Evolutionary conservation across 1,140 invertebrate species (phyloP).

Genomic region (Pissodes strobi): DNA sequence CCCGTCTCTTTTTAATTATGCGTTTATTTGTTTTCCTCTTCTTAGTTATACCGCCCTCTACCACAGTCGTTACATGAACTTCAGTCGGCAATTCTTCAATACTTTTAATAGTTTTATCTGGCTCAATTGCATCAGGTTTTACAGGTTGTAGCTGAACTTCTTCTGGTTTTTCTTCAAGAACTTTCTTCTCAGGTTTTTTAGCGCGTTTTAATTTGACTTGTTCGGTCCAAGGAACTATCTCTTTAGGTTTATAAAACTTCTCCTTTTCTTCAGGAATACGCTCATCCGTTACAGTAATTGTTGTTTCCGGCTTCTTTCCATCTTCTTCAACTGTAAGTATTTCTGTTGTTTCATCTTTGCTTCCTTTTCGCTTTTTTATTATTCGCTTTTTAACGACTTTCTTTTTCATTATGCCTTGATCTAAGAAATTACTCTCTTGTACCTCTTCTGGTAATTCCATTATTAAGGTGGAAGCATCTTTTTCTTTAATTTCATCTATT

Average conservation of each 20-base stretch:
- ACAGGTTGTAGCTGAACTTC: slow-evolving; percentile 51
- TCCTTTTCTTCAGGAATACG: slow-evolving; percentile 50
- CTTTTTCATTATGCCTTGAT: slow-evolving; percentile 42
- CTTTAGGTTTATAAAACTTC: slow-evolving; percentile 42
- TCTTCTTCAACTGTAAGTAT: slow-evolving; percentile 52
- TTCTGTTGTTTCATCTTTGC: slow-evolving; percentile 48
- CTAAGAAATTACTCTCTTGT: slow-evolving; percentile 44
- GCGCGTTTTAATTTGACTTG: slow-evolving; percentile 47
- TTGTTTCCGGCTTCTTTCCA: slow-evolving; percentile 48
- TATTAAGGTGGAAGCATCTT: slow-evolving; percentile 19
- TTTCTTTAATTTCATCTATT: slow-evolving; percentile 14
- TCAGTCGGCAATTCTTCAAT: slow-evolving; percentile 47
- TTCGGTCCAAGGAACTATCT: slow-evolving; percentile 43
- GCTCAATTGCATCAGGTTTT: slow-evolving; percentile 45
- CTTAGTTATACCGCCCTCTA: slow-evolving; percentile 45
- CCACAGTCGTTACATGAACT: slow-evolving; percentile 45
- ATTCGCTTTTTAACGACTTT: slow-evolving; percentile 50
- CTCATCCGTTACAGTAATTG: no score
- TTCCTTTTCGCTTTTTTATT: slow-evolving; percentile 52
- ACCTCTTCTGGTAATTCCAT: slow-evolving; percentile 35
- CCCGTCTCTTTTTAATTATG: slow-evolving; percentile 46
- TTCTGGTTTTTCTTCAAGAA: slow-evolving; percentile 53
- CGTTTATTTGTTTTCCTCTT: slow-evolving; percentile 46
- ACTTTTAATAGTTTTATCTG: no score
- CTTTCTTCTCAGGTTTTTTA: slow-evolving; percentile 33